Percentiles rank a stretch among this genome's conserved stretches.
phyloP scores from a whole-genome alignment of 2,888 invertebrate genomes.

The Mystacides longicornis region DNA sequence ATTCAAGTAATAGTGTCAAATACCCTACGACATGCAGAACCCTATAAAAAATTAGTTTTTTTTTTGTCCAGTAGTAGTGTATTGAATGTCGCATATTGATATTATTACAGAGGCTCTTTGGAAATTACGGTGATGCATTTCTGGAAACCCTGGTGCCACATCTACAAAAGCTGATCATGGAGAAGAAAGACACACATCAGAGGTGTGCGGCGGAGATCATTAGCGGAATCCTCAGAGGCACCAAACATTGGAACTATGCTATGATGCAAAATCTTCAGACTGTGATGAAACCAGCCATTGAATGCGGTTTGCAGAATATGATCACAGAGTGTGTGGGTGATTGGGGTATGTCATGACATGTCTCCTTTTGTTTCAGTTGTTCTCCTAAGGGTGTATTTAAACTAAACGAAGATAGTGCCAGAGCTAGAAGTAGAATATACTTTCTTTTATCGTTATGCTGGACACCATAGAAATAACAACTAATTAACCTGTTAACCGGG shows the following conservation, averaged over 20 bases:
- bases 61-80: too few relatives aligned
- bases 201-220: conserved; percentile 77
- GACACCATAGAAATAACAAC: too few relatives aligned
- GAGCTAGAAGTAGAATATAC: too few relatives aligned
- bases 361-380: neutral
- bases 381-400: too few relatives aligned
- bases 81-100: too few relatives aligned
- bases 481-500: too few relatives aligned
- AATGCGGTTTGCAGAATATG: conserved; percentile 64
- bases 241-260: conserved; percentile 71
- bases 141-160: conserved; percentile 56
- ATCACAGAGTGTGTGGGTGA: conserved; percentile 66
- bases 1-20: too few relatives aligned
- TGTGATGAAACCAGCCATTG: conserved; percentile 55
- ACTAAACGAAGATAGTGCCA: too few relatives aligned
- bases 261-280: conserved; percentile 56
- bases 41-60: too few relatives aligned
- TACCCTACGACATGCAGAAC: too few relatives aligned
- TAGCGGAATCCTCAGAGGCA: conserved; percentile 71
- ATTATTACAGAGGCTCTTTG: conserved; percentile 56
- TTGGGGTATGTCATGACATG: conserved; percentile 59
- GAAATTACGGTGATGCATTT: conserved; percentile 65
- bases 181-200: conserved; percentile 69
- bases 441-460: too few relatives aligned
- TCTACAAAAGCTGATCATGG: conserved; percentile 56